A percentile compares a stretch with the other conserved stretches of the same genome.
These are phyloP conservation scores for Triplophysa bombifrons DNA, from an alignment of 2,797 vertebrate genomes.

Conservation along the genomic window DNA sequence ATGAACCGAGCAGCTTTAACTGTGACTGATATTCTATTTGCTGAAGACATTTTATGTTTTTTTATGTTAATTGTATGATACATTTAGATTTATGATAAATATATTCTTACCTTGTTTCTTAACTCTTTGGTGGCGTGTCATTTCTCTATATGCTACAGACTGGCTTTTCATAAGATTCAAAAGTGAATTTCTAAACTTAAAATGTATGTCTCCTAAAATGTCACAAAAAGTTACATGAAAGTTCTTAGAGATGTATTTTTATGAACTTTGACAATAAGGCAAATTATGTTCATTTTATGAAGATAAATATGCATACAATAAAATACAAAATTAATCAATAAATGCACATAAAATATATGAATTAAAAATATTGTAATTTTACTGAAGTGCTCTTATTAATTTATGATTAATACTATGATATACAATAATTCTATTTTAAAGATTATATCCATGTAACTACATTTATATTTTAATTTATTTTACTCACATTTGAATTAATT, in stretches of 20 bases:
- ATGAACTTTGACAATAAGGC: too few species aligned
- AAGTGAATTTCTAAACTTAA: background rate
- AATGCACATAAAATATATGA: too few species aligned
- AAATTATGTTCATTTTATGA: too few species aligned
- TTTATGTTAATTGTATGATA: slow-evolving; percentile 69
- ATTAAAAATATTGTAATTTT: too few species aligned
- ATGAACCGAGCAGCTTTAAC: slow-evolving; percentile 64
- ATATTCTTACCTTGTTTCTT: slow-evolving; percentile 64
- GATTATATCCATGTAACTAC: too few species aligned
- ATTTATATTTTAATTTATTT: too few species aligned
- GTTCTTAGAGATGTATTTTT: background rate
- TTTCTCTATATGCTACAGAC: background rate
- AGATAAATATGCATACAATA: too few species aligned
- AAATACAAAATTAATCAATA: too few species aligned
- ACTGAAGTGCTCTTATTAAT: too few species aligned
- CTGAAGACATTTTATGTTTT: slow-evolving; percentile 60
- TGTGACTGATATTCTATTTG: slow-evolving; percentile 70
- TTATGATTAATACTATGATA: too few species aligned
- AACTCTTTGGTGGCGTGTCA: slow-evolving; percentile 32
- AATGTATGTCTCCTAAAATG: background rate
- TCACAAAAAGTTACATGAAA: background rate
- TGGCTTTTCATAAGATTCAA: background rate
- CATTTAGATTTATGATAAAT: slow-evolving; percentile 64
- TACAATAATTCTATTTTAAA: too few species aligned
- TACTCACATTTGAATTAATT: too few species aligned